Base-by-base conservation (phyloP, 2,888 invertebrate species). In the Rhamphomyia laevipes region DNA sequence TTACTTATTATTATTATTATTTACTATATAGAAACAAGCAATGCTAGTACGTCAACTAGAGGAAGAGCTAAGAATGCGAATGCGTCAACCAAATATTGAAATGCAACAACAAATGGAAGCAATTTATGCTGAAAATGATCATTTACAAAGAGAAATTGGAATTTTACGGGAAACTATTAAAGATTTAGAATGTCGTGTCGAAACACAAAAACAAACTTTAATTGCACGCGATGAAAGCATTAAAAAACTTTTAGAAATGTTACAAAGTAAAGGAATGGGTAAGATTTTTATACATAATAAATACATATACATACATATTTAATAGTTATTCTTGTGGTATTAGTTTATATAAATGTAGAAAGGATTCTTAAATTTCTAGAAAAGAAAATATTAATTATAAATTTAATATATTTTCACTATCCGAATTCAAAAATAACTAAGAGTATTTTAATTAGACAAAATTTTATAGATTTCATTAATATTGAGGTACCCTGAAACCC, bases 191-290 rank as follows among this genome's bases (percentile, higher is more conserved):
- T 76, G 96, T 64, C 82, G 96, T 62, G 92, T 95, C 65, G 96
- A 96, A 72, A 94, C 95, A 31, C 96, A 97, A 74, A 96, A 96
- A 73, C 95, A 96, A 74, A 97, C 96, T 43, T 76, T 97, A 58
- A 86, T 88, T 66, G 93, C 96, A 44, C 79, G 96, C 61, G 96
- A 97, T 73, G 96, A 96, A 67, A 95, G 94, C 73, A 96, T 97
- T 70, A 96, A 96, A 76, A 96, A 95, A 73, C 80, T 97, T 63
- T 78, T 97, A 65, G 96, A 97, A 77, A 95, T 97, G 94, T 80
- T 97, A 52, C 95, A 96, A 73, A 92, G 88, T 70, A 94, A 93
- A 76, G 93, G 93, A 71, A 87, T 92, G 81, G 91, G 92, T 91
- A 77, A 81, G 89, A 63, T 21, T 11, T 21, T 12, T 13, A 40